A percentile compares a stretch with the other conserved stretches of the same genome.
Evolutionary conservation across 2,888 invertebrate genomes (phyloP).

Genomic region (Drosophila trichaetosa): DNA sequence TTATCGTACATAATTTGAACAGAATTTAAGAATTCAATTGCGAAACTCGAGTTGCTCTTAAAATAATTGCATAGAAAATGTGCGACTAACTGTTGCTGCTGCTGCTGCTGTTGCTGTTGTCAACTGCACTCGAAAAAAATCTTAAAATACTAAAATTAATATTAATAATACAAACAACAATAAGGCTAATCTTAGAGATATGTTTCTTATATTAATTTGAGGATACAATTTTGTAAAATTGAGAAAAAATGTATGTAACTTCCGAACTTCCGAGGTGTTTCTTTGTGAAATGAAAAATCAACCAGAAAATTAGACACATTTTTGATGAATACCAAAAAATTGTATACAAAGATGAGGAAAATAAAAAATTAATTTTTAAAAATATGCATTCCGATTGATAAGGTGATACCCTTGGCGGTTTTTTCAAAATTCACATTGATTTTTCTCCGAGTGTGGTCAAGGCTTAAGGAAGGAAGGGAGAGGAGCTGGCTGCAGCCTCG

Average conservation of each 20-base stretch:
- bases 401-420: not conserved
- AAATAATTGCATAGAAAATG: not conserved
- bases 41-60: conserved; percentile 34
- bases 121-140: not conserved
- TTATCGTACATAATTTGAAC: not conserved
- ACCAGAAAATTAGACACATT: not conserved
- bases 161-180: not conserved
- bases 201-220: not conserved
- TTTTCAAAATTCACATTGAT: not conserved
- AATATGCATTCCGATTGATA: not conserved
- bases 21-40: conserved; percentile 16
- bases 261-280: too few species aligned
- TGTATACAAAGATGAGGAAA: not conserved
- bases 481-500: conserved; percentile 2
- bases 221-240: not conserved
- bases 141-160: too few species aligned
- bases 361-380: not conserved
- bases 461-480: conserved; percentile 5
- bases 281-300: not conserved
- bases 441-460: conserved; percentile 16
- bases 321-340: not conserved
- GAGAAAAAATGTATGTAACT: too few species aligned
- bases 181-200: not conserved
- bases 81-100: conserved; percentile 51
- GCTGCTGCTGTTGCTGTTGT: conserved; percentile 51